Evolutionary conservation across 2,888 invertebrate genomes (phyloP).

Genomic region (Cheilosia vernalis): DNA sequence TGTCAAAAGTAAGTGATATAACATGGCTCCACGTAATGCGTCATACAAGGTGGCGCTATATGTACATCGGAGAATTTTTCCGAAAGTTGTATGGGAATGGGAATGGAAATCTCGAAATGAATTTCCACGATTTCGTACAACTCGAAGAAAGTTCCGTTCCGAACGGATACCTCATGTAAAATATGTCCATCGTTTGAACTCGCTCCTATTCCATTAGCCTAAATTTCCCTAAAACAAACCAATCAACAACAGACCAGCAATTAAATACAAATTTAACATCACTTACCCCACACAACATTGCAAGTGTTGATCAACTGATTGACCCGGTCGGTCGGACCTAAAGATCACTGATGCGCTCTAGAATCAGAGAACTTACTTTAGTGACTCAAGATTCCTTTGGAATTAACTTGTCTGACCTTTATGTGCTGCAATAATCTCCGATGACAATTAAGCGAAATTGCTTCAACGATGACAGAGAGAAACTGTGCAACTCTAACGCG

Average conservation of each 20-base stretch:
- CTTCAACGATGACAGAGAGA: slow-evolving; percentile 21
- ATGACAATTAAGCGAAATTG: slow-evolving; percentile 66
- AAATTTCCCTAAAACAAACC: slow-evolving; percentile 5
- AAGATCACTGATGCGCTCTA: slow-evolving; percentile 44
- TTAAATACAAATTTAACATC: slow-evolving; percentile 35
- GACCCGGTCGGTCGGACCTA: slow-evolving; percentile 40
- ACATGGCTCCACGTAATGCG: no score
- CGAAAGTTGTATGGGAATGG: no score
- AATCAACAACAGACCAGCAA: slow-evolving; percentile 18
- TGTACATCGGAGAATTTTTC: no score
- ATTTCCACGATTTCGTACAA: no score
- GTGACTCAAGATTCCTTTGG: slow-evolving; percentile 59
- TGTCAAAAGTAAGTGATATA: no score
- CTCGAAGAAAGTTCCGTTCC: no score
- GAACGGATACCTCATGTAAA: no score
- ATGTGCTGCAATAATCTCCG: slow-evolving; percentile 53
- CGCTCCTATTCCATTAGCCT: slow-evolving; percentile 13
- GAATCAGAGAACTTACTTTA: slow-evolving; percentile 66
- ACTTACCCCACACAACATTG: slow-evolving; percentile 60
- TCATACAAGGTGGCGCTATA: no score
- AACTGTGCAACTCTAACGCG: slow-evolving; percentile 8
- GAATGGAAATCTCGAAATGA: no score
- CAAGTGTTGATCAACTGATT: slow-evolving; percentile 46
- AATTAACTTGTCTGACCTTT: slow-evolving; percentile 68
- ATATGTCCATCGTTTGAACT: no score